Base-by-base conservation (phyloP, 2,797 vertebrate species). In the Craterocephalus amniculus region DNA sequence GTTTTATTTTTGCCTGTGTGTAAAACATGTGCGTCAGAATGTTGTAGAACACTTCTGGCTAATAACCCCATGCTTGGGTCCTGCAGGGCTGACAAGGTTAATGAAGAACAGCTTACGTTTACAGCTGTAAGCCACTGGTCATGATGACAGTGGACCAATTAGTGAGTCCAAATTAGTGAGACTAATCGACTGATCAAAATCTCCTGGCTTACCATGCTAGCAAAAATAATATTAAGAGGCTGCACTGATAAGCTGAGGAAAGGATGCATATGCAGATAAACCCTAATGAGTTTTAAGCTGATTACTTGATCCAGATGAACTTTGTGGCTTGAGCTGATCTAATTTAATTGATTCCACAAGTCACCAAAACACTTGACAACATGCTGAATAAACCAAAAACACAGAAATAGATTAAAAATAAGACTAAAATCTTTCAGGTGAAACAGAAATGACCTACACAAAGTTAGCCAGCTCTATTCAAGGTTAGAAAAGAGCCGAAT, bases 281-380 rank as follows among this genome's bases (percentile, higher is more conserved):
- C 51, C 34, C 20, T 81, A 79, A 79, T 76, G 73, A 74, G 45
- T 66, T 67, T 62, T 63, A 58, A 36, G 70, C 57, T 63, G 49
- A 35, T 26, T 45, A 29, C 54, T 74, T 58, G 74, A 78, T 74
- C 51, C 27, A 6, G 16, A 14, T 69, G 71, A 77, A 72, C 79
- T 67, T 29, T 71, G 66, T 32, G 57, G 59, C n/a, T 73, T 5
- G 7, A 58, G 58, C 48, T 16, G 38, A 27, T 59, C 1, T 48
- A 11, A 63, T 20, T 61, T 68, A 79, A 81, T 70, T 72, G 62
- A 12, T 8, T 62, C 26, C 40, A 27, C 60, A 58, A 66, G 22
- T 67, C 27, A 65, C n/a, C 11, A 0, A 20, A 35, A 48, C 36
- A 13, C 35, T 59, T 3, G 4, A 13, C 7, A 14, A 36, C 22